Evolutionary conservation across 2,888 invertebrate genomes (phyloP), one percentile per base, ranked within the genome.

Genomic region (Dolomedes plantarius): DNA sequence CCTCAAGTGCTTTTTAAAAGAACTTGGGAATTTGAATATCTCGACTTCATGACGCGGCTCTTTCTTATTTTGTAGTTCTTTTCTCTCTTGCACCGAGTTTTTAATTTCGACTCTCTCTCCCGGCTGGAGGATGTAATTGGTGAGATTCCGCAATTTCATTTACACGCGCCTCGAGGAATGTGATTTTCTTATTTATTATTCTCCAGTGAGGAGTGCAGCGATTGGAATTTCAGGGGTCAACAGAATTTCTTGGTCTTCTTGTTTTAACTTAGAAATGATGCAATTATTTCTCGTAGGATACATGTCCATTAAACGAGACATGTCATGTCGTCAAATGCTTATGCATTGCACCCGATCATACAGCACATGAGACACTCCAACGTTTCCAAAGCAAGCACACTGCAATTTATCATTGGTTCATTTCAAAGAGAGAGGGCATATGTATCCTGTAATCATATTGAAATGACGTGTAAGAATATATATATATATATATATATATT

Each of bases 21-120:
- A 82, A 72, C 83, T 83, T 50, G 83, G 77, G 83, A 83, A 83
- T 83, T 83, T 83, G 83, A 83, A 83, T 83, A 83, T 83, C 64
- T 78, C 9, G 75, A 36, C 41, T 39, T 50, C 77, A 73, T 67
- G 69, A 56, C 41, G 39, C 9, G 65, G 39, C 68, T 28, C 31
- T 50, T 41, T 46, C 29, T 78, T 27, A 23, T 69, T 77, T 36
- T 39, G 16, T 9, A 7, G 69, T 67, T 67, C 31, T 67, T 67
- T 67, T 69, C 39, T 29, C 68, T 72, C 67, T 67, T 73, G 31
- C 56, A 46, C 36, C 29, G 72, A 72, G 56, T 83, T 83, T 83
- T 83, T 83, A 83, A 83, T 83, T 83, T 83, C 77, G 83, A 50
- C 65, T 76, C 41, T 68, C 72, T 71, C 46, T 41, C 19, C 19